Conservation (phyloP, 2,888 invertebrate species). For the Halictus quadricinctus region DNA sequence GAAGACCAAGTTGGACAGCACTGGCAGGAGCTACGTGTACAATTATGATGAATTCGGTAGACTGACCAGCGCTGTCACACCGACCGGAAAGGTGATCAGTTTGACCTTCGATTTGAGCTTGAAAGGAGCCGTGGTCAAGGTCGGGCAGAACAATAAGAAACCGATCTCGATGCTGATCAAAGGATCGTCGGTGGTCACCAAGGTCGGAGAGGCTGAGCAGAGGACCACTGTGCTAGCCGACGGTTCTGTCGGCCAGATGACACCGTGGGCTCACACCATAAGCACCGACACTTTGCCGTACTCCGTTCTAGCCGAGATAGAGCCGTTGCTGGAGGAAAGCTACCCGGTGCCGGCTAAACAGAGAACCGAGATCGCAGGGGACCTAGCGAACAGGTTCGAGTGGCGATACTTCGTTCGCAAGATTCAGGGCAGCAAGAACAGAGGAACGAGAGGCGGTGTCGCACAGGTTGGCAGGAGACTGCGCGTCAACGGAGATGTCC, state of each 20-base stretch:
- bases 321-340: slow-evolving; percentile 93
- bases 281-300: slow-evolving; percentile 96
- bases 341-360: slow-evolving; percentile 96
- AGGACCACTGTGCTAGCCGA: slow-evolving; percentile 91
- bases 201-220: slow-evolving; percentile 91
- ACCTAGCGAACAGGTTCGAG: slow-evolving; percentile 95
- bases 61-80: slow-evolving; percentile 94
- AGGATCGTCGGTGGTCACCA: slow-evolving; percentile 92
- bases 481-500: slow-evolving; percentile 95
- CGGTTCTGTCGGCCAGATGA: slow-evolving; percentile 91
- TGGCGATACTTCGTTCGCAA: slow-evolving; percentile 96
- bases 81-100: slow-evolving; percentile 96
- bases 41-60: slow-evolving; percentile 98
- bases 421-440: slow-evolving; percentile 84
- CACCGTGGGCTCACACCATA: slow-evolving; percentile 94
- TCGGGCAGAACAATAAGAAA: slow-evolving; percentile 91
- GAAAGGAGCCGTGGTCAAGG: slow-evolving; percentile 94
- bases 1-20: slow-evolving; percentile 94
- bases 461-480: slow-evolving; percentile 93
- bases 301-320: slow-evolving; percentile 93
- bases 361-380: slow-evolving; percentile 94
- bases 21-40: slow-evolving; percentile 95
- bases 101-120: slow-evolving; percentile 94
- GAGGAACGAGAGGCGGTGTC: slow-evolving; percentile 83
- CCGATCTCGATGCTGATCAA: slow-evolving; percentile 94